phyloP scores from a whole-genome alignment of 2,113 vertebrate species.

The Ictalurus punctatus region DNA sequence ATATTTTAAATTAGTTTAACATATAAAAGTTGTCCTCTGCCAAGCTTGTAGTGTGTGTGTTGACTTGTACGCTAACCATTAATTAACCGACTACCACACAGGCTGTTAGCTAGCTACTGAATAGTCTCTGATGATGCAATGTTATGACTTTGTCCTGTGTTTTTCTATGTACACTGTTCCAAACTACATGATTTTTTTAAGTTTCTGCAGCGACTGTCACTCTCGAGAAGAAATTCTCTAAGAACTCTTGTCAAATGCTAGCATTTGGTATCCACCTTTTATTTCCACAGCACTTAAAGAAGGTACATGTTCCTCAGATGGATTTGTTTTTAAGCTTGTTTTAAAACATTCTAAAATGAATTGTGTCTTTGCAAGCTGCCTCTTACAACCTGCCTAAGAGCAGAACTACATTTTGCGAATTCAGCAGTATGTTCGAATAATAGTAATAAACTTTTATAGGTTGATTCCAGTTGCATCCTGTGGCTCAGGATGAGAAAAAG shows the following conservation, averaged over 20 bases:
- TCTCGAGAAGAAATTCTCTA: background rate
- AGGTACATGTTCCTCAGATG: background rate
- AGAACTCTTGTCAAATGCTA: background rate
- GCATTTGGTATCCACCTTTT: background rate
- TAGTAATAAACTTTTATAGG: background rate
- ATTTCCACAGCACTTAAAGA: background rate
- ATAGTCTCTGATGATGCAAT: background rate
- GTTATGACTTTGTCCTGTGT: background rate
- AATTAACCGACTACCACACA: background rate
- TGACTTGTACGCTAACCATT: background rate
- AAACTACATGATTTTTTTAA: background rate
- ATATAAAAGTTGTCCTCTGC: background rate
- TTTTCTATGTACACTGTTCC: background rate
- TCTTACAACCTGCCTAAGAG: slow-evolving; percentile 6
- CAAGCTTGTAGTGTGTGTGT: background rate
- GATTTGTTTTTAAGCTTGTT: background rate
- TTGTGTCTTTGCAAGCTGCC: slow-evolving; percentile 1
- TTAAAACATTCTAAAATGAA: background rate
- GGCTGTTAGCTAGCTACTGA: background rate
- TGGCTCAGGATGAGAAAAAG: background rate
- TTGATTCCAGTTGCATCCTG: background rate
- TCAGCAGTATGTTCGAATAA: background rate
- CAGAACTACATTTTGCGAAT: background rate
- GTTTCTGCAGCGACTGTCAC: background rate
- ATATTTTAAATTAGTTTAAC: background rate